A percentile compares a stretch with the other conserved stretches of the same genome.
phyloP scores from a whole-genome alignment of 2,113 vertebrate genomes.

The Albula goreensis region DNA sequence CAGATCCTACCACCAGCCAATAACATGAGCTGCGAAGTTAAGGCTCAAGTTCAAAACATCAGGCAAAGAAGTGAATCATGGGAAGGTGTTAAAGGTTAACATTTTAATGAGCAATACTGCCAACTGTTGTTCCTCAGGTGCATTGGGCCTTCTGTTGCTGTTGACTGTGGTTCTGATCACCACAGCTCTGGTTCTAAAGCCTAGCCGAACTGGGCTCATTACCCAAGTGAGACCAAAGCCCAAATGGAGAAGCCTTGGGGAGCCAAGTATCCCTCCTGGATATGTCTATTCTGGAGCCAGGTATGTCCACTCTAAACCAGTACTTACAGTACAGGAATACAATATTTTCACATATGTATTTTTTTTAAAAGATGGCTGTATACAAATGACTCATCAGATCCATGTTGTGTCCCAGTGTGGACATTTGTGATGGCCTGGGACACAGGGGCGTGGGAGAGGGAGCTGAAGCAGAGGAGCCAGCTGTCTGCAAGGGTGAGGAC shows the following conservation, averaged over 20 bases:
- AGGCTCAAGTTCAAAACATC: too few species aligned
- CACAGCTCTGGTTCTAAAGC: constrained; percentile 75
- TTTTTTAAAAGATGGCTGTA: neutral
- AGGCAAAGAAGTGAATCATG: neutral
- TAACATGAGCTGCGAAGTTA: neutral
- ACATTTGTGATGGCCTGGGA: constrained; percentile 49
- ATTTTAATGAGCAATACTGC: neutral
- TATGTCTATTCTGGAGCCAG: constrained; percentile 69
- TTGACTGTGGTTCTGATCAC: constrained; percentile 66
- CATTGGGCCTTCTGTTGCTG: constrained; percentile 72
- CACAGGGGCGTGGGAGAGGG: constrained; percentile 67
- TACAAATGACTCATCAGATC: neutral
- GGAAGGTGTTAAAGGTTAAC: neutral
- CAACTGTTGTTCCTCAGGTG: constrained; percentile 44
- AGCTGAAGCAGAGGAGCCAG: constrained; percentile 65
- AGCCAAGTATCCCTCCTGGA: constrained; percentile 67
- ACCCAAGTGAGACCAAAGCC: constrained; percentile 72
- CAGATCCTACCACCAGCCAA: neutral
- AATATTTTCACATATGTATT: too few species aligned
- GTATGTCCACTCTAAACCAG: constrained; percentile 47
- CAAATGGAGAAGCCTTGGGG: constrained; percentile 82
- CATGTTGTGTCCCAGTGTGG: constrained; percentile 41
- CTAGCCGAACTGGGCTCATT: constrained; percentile 53
- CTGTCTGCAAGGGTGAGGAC: constrained; percentile 60
- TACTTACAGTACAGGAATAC: neutral